phyloP scores from a whole-genome alignment of 2,113 vertebrate species.

The Gorsachius goisagi region DNA sequence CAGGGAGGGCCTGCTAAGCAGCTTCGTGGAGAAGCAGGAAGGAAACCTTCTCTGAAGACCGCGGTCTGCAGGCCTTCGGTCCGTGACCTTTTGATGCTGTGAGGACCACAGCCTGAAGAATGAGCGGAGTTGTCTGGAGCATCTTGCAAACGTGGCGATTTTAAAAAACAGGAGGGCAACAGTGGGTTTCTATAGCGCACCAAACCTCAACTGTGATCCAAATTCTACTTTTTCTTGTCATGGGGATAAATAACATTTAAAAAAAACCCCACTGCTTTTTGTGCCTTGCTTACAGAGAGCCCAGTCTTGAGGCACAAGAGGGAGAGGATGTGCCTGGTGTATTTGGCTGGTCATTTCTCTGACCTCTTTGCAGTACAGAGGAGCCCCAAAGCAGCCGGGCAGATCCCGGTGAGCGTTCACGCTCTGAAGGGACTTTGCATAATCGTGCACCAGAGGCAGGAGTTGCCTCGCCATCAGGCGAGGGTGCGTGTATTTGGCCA shows the following conservation, averaged over 20 bases:
- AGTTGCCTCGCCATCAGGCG: background rate
- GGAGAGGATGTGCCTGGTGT: background rate
- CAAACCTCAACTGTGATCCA: background rate
- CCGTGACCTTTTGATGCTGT: background rate
- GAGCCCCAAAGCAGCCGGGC: background rate
- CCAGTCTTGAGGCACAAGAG: fast-evolving
- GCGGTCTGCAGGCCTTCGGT: background rate
- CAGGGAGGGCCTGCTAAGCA: background rate
- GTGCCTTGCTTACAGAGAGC: background rate
- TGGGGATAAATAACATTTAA: background rate
- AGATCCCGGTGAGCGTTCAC: background rate
- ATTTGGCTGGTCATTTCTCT: background rate
- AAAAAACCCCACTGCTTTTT: background rate
- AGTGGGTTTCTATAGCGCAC: background rate
- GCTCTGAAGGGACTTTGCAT: background rate
- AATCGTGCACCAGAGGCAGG: background rate
- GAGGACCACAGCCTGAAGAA: background rate
- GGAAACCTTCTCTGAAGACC: background rate
- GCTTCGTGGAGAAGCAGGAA: background rate
- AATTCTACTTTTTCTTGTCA: background rate
- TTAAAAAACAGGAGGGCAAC: background rate
- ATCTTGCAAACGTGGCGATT: background rate
- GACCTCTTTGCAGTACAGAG: background rate
- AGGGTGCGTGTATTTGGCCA: fast-evolving
- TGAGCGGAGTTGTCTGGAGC: background rate